These are phyloP conservation scores for Malurus leucopterus DNA, from an alignment of 2,797 vertebrate species.

Conservation along the genomic window DNA sequence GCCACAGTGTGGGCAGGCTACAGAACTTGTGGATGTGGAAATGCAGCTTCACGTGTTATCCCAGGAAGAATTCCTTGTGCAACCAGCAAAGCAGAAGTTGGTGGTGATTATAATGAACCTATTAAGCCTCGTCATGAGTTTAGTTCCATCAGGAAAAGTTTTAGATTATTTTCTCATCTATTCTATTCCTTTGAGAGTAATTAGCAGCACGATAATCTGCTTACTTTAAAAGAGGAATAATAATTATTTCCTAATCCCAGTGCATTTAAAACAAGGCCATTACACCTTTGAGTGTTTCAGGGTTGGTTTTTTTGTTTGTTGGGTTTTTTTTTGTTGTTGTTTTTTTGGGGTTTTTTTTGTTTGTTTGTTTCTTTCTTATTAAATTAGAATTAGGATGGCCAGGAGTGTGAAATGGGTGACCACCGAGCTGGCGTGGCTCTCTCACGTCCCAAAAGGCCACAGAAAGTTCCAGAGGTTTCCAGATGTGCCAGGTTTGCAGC, in stretches of 20 bases:
- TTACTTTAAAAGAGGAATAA: slow-evolving; percentile 23
- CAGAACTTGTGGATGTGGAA: background rate
- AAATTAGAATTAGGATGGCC: background rate
- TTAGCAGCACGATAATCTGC: slow-evolving; percentile 21
- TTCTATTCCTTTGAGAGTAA: slow-evolving; percentile 37
- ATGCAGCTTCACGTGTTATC: background rate
- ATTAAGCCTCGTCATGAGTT: slow-evolving; percentile 43
- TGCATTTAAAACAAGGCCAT: slow-evolving; percentile 4
- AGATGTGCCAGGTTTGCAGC: slow-evolving; percentile 1
- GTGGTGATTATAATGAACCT: slow-evolving; percentile 17
- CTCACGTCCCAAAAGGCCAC: background rate
- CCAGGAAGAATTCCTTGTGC: background rate
- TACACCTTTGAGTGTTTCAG: background rate
- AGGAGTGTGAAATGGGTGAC: background rate
- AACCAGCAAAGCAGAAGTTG: slow-evolving; percentile 1
- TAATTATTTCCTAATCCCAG: slow-evolving; percentile 32
- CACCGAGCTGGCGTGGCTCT: background rate
- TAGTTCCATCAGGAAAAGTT: slow-evolving; percentile 41
- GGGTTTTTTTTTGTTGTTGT: background rate
- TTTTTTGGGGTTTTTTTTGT: no score
- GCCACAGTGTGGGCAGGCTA: background rate
- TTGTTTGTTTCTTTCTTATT: background rate
- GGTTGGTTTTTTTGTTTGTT: background rate
- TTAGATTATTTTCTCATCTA: slow-evolving; percentile 44
- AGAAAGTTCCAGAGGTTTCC: background rate